Base-by-base conservation (phyloP, 2,113 vertebrate genomes). In the Pipa parva region DNA sequence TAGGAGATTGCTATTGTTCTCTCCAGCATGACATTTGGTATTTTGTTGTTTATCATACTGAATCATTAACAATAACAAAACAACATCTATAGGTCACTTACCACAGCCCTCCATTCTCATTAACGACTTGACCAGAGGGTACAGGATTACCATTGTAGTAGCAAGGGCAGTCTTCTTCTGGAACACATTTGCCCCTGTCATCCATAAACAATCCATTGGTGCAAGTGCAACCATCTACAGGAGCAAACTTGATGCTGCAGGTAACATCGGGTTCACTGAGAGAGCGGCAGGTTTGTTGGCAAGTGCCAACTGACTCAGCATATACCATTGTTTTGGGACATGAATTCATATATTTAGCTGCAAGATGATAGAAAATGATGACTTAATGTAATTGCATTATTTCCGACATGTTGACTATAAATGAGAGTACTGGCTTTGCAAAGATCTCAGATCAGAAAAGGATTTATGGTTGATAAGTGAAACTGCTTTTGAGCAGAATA, bases 301-400 rank as follows among this genome's bases (percentile, higher is more conserved):
- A 90, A 42, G 78, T 73, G n/a, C 62, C 5, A 0, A 89, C 55
- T 1, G 72, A 27, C 31, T 81, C 74, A 64, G 50, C 75, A 73
- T 89, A 95, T 33, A 77, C 37, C 63, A 86, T 76, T 0, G 78
- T 81, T 70, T 69, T 71, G 0, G 87, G 85, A 71, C 95, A 98
- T 6, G 31, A 74, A 26, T 37, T 61, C 3, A 51, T 80, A 66
- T 84, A 81, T 75, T 87, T 92, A 0, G 59, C 94, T 97, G 79
- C 4, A 18, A 51, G 63, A 63, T 33, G 33, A 33, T 33, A 12
- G 31, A 33, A 33, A 7, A n/a, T n/a, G n/a, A n/a, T n/a, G n/a
- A n/a, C n/a, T n/a, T n/a, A n/a, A n/a, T n/a, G n/a, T n/a, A n/a
- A n/a, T n/a, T n/a, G n/a, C n/a, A n/a, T n/a, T n/a, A n/a, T n/a